Evolutionary conservation across 1,140 invertebrate genomes (phyloP), one percentile per base, ranked within the genome.

Genomic region (Pygmarrhopalites habei): DNA sequence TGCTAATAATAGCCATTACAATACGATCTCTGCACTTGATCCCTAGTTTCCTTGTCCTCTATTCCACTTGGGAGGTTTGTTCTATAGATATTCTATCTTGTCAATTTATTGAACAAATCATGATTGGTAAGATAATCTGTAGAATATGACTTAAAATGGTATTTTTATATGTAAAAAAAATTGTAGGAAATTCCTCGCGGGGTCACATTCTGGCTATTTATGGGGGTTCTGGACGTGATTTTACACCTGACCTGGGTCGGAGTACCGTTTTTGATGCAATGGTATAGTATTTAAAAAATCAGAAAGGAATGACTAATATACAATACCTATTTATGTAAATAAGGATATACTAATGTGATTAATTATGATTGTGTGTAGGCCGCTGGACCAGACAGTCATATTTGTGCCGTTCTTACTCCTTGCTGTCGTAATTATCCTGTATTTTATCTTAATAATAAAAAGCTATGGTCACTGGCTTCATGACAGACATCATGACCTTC

Each of bases 11-110:
- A 19, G 60, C 65, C 25, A 67, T 71, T 41, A 28, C 51, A 32
- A 47, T 71, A 10, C 49, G 51, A 55, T 43, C 32, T 19, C 19
- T 68, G 4, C 69, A 71, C 57, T 43, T 67, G n/a, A 67, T 71
- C 35, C 69, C 69, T 5, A 67, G 65, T 43, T 71, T 71, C 44
- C 10, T 71, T 25, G 53, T 71, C 26, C 47, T 71, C 4, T 71
- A 71, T 56, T 67, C 62, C 17, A 71, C 69, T 29, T 71, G 69
- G 69, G 66, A 68, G 53, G 69, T 71, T 57, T n/a, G n/a, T n/a
- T n/a, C n/a, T n/a, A n/a, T n/a, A n/a, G n/a, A n/a, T n/a, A n/a
- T n/a, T n/a, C n/a, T n/a, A n/a, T n/a, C n/a, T n/a, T n/a, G n/a
- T n/a, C n/a, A n/a, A n/a, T n/a, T n/a, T n/a, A n/a, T n/a, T n/a